Base-by-base conservation (phyloP, 2,113 vertebrate genomes). In the Austrofundulus limnaeus region DNA sequence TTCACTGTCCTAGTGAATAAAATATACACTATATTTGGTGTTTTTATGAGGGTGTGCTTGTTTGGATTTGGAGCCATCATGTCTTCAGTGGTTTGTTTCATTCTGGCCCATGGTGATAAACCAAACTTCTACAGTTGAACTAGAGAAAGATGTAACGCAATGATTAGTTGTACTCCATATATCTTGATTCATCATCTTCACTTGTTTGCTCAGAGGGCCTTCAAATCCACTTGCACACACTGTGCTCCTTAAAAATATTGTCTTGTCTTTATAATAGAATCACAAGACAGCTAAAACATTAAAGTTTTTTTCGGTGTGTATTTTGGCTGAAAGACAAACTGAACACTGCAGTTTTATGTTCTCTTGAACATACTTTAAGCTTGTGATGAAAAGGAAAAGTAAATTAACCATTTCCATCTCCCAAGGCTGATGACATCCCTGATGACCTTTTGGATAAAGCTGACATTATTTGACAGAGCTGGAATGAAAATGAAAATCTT, bases 331-430 rank as follows among this genome's bases (percentile, higher is more conserved):
- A 57, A 46, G 60, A 72, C 47, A 39, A 50, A 63, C 19, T 31
- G 23, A 54, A 52, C 0, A 2, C 24, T 3, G 3, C 24, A 49
- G 21, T 65, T 72, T 67, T 69, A 62, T 61, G 59, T 77, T 72
- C n/a, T 67, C 39, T 25, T 66, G 68, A 77, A 83, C 60, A 71
- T 79, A 75, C 11, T 52, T 38, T 58, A 45, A 53, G 45, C 48
- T 6, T 66, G 48, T n/a, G 14, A 61, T 31, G 59, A 66, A 78
- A 78, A 57, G 47, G 9, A 72, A 85, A 80, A 57, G 75, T 81
- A 86, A 81, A 85, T 84, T 73, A 81, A 84, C 85, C 70, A 84
- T 82, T 69, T 73, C 39, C 70, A 77, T 87, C 81, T 50, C 0
- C 51, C 38, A 50, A 74, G 66, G 69, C 67, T 74, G 46, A 79